Evolutionary conservation across 2,797 vertebrate genomes (phyloP), one percentile per base, ranked within the genome.

Genomic region (Spheniscus humboldti): DNA sequence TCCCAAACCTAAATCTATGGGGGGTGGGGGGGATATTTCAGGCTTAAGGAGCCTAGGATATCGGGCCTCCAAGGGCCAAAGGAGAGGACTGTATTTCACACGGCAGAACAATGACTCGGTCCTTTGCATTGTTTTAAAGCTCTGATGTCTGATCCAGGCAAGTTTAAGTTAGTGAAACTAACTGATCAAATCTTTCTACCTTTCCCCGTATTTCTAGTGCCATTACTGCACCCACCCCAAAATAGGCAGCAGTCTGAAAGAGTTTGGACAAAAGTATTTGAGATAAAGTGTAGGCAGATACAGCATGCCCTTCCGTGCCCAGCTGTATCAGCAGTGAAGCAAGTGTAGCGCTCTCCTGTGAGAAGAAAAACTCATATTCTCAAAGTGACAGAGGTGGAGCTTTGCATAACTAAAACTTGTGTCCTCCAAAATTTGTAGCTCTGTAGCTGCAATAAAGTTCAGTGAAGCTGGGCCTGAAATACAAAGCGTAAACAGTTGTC

Each of bases 221-320:
- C 14, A 2, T 71, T 57, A 13, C 31, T 5, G 4, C 4, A 13
- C 17, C 6, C 33, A 2, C 3, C 11, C 27, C 7, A 22, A 23
- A 19, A 23, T 31, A 24, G 30, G 39, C 41, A 59, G 50, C 39
- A 37, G 1, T 31, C 25, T 71, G 48, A 18, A 66, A 45, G 33
- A n/a, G 18, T 74, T 57, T 28, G 5, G 24, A 53, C 30, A 35
- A 12, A 71, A 69, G 18, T 41, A 17, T 64, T 67, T 67, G 45
- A 52, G 23, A 7, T 48, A 3, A 39, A 50, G 20, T 7, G 14
- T 37, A 23, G 35, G 18, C 37, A 75, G 57, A 62, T 43, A 19
- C 4, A 83, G 41, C 41, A 41, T 16, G 41, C 41, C 41, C 41
- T 41, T 41, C 41, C 14, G 41, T 41, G 41, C 41, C 41, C 41